Percentiles rank a stretch among this genome's conserved stretches.
Evolutionary conservation across 2,888 invertebrate genomes (phyloP).

Genomic region (Pocota personata): DNA sequence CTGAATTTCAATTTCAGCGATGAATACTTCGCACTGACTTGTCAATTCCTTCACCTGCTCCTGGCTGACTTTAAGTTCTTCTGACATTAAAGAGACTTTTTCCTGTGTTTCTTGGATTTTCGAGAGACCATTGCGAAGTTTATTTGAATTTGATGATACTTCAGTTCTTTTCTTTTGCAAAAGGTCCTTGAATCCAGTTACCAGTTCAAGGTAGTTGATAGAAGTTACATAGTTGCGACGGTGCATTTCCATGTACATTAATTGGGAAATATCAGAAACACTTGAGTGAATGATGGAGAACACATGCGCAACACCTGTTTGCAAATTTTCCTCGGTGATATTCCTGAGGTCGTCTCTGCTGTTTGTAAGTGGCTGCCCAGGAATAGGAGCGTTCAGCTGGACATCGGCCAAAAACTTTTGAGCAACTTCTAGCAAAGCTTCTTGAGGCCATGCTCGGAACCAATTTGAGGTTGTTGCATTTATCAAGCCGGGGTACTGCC

Average conservation of each 20-base stretch:
- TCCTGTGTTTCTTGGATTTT: conserved; percentile 94
- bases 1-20: conserved; percentile 91
- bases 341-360: conserved; percentile 76
- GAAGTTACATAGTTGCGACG: conserved; percentile 95
- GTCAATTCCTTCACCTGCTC: conserved; percentile 90
- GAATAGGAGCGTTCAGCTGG: conserved; percentile 88
- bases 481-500: conserved; percentile 94
- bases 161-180: conserved; percentile 88
- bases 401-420: conserved; percentile 90
- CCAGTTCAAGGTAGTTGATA: conserved; percentile 93
- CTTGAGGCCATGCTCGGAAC: conserved; percentile 95
- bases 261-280: conserved; percentile 88
- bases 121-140: conserved; percentile 91
- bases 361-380: conserved; percentile 83
- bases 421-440: conserved; percentile 94
- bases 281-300: conserved; percentile 93
- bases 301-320: conserved; percentile 88
- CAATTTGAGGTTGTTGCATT: conserved; percentile 95
- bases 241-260: conserved; percentile 91
- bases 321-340: conserved; percentile 85
- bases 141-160: conserved; percentile 89
- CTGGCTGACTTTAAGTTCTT: conserved; percentile 90
- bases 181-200: conserved; percentile 91
- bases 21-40: conserved; percentile 92
- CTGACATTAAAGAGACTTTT: conserved; percentile 92